Conservation (phyloP, 2,797 vertebrate genomes). For the Australoheros facetus region DNA sequence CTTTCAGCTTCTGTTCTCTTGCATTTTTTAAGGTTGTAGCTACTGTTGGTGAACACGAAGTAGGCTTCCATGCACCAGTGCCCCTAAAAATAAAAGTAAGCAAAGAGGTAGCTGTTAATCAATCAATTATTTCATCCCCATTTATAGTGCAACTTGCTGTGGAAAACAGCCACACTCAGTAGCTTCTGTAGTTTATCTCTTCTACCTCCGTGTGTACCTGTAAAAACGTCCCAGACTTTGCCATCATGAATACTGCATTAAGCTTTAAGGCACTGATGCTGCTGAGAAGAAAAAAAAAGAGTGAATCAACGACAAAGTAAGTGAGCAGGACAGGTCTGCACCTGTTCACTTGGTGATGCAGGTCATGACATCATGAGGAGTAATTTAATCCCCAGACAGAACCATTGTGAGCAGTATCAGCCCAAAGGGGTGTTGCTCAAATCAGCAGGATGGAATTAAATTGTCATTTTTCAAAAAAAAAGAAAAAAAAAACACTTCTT, state of each 20-base stretch:
- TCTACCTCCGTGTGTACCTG: constrained; percentile 9
- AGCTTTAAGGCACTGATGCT: constrained; percentile 37
- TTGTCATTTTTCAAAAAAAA: neutral
- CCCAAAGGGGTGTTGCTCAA: constrained; percentile 1
- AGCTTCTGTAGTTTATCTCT: constrained; percentile 3
- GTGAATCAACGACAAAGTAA: constrained; percentile 70
- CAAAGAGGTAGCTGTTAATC: neutral
- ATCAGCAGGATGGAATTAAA: neutral
- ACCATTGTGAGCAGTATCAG: constrained; percentile 32
- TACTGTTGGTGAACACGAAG: neutral
- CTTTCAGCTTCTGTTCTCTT: neutral
- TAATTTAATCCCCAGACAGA: constrained; percentile 40
- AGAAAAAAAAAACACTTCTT: neutral
- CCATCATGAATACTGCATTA: constrained; percentile 50
- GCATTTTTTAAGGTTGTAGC: neutral
- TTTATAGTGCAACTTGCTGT: neutral
- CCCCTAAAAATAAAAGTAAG: neutral
- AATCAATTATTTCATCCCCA: neutral
- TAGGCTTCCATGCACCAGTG: neutral
- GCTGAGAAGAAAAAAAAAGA: constrained; percentile 47
- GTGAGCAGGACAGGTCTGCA: constrained; percentile 59
- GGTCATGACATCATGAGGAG: constrained; percentile 56
- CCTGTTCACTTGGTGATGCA: constrained; percentile 57
- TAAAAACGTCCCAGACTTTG: constrained; percentile 37
- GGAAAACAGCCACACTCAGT: neutral